Base-by-base conservation (phyloP, 92 coral and sea anemone species). In the Porites evermanni region DNA sequence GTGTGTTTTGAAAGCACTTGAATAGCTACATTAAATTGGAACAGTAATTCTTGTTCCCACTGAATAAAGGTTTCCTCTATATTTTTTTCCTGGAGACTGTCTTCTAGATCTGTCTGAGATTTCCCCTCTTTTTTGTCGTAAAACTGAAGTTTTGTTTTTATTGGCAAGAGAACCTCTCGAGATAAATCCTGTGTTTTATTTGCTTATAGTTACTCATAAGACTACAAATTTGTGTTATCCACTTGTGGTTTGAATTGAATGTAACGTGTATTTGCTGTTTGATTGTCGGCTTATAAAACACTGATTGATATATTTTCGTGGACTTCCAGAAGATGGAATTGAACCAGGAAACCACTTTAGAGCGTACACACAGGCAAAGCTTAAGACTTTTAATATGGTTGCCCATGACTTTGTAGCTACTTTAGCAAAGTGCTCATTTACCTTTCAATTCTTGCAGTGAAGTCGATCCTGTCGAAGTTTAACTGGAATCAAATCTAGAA, bases 1-100 rank as follows among this genome's bases (percentile, higher is more conserved):
- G 26, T 70, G 12, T 56, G 54, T 70, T 81, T 38, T 70, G 12
- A 54, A 14, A 11, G 19, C 86, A 81, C 86, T 81, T 81, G 77
- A 81, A 56, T 29, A 53, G 77, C 77, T 69, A 53, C 47, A 38
- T 38, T 38, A 38, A 81, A 68, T 81, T 81, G 75, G 53, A 81
- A 81, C 77, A 70, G 67, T 69, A 81, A 53, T 26, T 70, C 24
- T 54, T 53, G 68, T 10, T 8, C 7, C 60, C 2, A 10, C 60
- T 54, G 60, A 13, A 54, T 13, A 3, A 54, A 10, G 14, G 1
- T 13, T 10, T 2, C 60, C 14, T 8, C 14, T 54, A 54, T 54
- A 0, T 13, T 10, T 10, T 54, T 13, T 54, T 54, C 7, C 60
- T 8, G 8, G 2, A 54, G 7, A 54, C 60, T 54, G 3, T 54